Evolutionary conservation across 1,140 invertebrate species (phyloP).

Genomic region (Wiebesia pumilae): DNA sequence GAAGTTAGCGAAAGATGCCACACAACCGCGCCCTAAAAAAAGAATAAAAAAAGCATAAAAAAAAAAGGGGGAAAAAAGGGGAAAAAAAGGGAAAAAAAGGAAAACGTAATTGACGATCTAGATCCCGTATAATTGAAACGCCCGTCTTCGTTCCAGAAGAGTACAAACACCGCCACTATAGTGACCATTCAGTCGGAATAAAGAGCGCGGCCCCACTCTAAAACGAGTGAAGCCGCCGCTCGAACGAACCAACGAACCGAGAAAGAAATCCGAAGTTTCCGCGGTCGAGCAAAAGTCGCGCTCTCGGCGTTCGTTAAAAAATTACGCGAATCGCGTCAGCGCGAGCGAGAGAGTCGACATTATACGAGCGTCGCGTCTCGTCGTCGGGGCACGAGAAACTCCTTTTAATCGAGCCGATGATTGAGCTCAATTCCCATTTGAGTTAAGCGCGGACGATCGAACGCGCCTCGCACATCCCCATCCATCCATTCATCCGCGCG

Average conservation of each 20-base stretch:
- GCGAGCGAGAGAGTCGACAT: background rate
- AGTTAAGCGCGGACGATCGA: slow-evolving; percentile 12
- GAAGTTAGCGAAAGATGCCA: background rate
- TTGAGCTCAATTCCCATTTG: slow-evolving; percentile 40
- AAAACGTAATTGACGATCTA: background rate
- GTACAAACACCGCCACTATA: background rate
- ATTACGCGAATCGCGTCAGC: background rate
- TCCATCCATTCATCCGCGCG: too few relatives aligned
- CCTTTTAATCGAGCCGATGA: slow-evolving; percentile 31
- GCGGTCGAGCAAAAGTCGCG: background rate
- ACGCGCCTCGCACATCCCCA: too few relatives aligned
- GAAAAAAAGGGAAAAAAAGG: background rate
- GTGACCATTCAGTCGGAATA: background rate
- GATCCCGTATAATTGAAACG: background rate
- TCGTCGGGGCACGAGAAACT: slow-evolving; percentile 13
- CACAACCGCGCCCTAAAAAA: background rate
- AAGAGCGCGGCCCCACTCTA: slow-evolving; percentile 10
- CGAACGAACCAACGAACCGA: too few relatives aligned
- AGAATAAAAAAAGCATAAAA: background rate
- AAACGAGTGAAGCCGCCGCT: background rate
- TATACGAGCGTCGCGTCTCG: background rate
- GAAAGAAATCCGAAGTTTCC: background rate
- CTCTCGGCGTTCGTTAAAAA: background rate
- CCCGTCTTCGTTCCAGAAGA: background rate
- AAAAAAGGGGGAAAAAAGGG: background rate